Evolutionary conservation across 1,140 invertebrate genomes (phyloP).

Genomic region (Cydia strobilella): DNA sequence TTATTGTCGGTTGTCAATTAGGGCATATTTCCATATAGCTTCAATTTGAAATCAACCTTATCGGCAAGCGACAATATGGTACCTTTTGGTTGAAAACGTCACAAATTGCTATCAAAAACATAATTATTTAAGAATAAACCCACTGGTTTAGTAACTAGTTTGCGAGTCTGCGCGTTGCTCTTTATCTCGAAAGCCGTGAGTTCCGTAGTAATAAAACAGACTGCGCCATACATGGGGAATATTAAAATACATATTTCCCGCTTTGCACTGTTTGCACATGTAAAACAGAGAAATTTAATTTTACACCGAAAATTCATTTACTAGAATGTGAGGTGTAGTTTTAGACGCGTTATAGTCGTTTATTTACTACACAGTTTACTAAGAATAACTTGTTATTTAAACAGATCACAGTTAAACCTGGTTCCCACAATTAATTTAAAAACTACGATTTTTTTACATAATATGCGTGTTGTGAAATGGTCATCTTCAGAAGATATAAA

Average conservation of each 20-base stretch:
- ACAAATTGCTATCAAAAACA: too few species aligned
- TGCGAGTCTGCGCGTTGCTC: slow-evolving; percentile 42
- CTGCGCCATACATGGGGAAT: slow-evolving; percentile 40
- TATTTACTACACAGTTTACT: not conserved
- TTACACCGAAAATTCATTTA: slow-evolving; percentile 1
- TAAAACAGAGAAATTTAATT: slow-evolving; percentile 22
- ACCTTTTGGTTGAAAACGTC: too few species aligned
- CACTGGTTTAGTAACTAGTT: slow-evolving; percentile 11
- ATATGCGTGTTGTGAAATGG: too few species aligned
- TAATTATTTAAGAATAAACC: not conserved
- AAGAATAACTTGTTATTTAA: not conserved
- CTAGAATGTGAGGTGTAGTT: not conserved
- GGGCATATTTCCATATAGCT: too few species aligned
- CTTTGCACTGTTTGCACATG: slow-evolving; percentile 25
- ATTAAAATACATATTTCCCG: slow-evolving; percentile 41
- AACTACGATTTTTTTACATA: too few species aligned
- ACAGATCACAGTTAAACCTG: too few species aligned
- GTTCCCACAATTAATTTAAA: too few species aligned
- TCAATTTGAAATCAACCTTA: too few species aligned
- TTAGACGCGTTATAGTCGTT: not conserved
- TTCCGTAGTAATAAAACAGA: slow-evolving; percentile 51
- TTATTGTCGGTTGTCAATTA: too few species aligned
- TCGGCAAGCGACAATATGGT: too few species aligned
- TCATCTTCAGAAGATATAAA: too few species aligned
- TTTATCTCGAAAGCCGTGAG: slow-evolving; percentile 47